phyloP scores from a whole-genome alignment of 2,797 vertebrate genomes.

The Eremophila alpestris region DNA sequence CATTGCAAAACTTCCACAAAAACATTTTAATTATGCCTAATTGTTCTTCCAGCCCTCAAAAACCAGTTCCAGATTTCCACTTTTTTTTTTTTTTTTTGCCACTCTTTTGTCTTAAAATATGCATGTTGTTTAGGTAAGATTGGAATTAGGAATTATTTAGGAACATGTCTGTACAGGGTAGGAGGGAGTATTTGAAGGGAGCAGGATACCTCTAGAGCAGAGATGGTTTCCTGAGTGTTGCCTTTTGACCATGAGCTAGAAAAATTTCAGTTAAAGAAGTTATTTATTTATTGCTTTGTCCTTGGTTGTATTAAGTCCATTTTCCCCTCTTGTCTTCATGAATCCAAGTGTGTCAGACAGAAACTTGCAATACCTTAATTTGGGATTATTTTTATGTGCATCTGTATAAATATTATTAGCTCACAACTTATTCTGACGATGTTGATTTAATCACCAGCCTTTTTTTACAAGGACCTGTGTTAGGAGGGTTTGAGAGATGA shows the following conservation, averaged over 20 bases:
- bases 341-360: neutral
- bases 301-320: neutral
- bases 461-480: neutral
- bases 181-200: neutral
- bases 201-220: neutral
- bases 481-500: neutral
- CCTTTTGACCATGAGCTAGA: neutral
- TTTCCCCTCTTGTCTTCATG: neutral
- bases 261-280: neutral
- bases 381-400: neutral
- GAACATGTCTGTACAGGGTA: neutral
- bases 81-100: neutral
- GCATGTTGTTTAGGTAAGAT: neutral
- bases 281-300: neutral
- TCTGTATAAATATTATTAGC: neutral
- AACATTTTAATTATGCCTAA: constrained; percentile 32
- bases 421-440: neutral
- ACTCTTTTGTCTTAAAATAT: neutral
- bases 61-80: neutral
- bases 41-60: constrained; percentile 41
- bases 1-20: constrained; percentile 38
- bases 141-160: neutral
- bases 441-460: neutral
- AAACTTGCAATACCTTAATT: neutral
- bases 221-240: neutral